A percentile compares a stretch with the other conserved stretches of the same genome.
Conservation (phyloP, 2,113 vertebrate species). For the Upupa epops region DNA sequence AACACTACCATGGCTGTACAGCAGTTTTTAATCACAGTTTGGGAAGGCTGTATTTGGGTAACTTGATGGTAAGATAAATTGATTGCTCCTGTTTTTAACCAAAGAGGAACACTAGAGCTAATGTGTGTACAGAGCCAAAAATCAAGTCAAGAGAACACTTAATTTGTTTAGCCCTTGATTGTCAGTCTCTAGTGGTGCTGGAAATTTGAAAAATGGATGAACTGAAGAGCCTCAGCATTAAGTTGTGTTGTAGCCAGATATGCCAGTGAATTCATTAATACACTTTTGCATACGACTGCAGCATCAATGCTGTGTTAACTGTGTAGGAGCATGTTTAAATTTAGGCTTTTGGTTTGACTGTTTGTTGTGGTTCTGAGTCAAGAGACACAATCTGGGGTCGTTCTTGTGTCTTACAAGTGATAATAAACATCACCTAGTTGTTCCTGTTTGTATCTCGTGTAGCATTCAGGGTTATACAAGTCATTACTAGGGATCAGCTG, state of each 20-base stretch:
- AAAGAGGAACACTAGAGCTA: not conserved
- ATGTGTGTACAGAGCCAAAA: not conserved
- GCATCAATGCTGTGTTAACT: not conserved
- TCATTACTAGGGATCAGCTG: not conserved
- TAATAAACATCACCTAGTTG: not conserved
- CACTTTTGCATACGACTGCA: not conserved
- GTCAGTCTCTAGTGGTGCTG: not conserved
- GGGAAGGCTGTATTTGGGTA: not conserved
- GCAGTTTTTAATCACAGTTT: not conserved
- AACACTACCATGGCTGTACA: not conserved
- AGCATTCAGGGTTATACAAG: not conserved
- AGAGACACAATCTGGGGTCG: not conserved
- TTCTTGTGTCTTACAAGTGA: not conserved
- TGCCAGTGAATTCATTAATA: not conserved
- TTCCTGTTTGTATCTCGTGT: not conserved
- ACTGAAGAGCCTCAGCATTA: not conserved
- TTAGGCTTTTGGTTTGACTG: not conserved
- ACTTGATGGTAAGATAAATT: not conserved
- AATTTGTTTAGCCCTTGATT: not conserved
- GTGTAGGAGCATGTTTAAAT: not conserved
- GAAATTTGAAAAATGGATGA: constrained; percentile 12
- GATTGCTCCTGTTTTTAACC: not conserved
- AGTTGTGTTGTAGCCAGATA: not conserved
- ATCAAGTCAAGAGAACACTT: not conserved
- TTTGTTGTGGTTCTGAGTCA: not conserved